These are phyloP conservation scores for Progne subis DNA, from an alignment of 2,113 vertebrate genomes.

Conservation along the genomic window DNA sequence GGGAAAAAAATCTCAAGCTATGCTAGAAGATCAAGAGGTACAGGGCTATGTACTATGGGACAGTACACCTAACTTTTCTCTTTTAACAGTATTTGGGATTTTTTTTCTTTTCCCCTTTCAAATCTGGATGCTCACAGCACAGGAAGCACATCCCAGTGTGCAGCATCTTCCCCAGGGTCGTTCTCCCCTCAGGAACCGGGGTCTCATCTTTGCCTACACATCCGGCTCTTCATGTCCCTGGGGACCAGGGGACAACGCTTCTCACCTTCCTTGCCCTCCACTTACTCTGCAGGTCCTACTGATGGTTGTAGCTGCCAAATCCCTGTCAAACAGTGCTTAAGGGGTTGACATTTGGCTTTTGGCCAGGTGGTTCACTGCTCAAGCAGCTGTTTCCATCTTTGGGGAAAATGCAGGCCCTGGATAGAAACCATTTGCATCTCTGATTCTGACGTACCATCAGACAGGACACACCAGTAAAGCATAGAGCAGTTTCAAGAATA, in stretches of 20 bases:
- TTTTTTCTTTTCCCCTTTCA: not conserved
- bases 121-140: not conserved
- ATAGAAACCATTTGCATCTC: not conserved
- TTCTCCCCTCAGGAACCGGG: not conserved
- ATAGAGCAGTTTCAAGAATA: not conserved
- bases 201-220: not conserved
- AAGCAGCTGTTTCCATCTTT: not conserved
- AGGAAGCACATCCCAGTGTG: not conserved
- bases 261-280: not conserved
- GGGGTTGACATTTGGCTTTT: not conserved
- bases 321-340: not conserved
- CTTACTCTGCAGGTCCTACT: not conserved
- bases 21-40: not conserved
- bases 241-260: fast-evolving
- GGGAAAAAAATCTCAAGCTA: not conserved
- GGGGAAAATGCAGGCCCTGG: not conserved
- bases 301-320: not conserved
- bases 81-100: not conserved
- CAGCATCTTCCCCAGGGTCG: fast-evolving
- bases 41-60: not conserved
- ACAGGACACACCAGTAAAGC: not conserved
- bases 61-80: not conserved
- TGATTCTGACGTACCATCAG: not conserved
- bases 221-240: fast-evolving
- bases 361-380: not conserved